phyloP scores from a whole-genome alignment of 2,888 invertebrate genomes.

The Euzophera pinguis region DNA sequence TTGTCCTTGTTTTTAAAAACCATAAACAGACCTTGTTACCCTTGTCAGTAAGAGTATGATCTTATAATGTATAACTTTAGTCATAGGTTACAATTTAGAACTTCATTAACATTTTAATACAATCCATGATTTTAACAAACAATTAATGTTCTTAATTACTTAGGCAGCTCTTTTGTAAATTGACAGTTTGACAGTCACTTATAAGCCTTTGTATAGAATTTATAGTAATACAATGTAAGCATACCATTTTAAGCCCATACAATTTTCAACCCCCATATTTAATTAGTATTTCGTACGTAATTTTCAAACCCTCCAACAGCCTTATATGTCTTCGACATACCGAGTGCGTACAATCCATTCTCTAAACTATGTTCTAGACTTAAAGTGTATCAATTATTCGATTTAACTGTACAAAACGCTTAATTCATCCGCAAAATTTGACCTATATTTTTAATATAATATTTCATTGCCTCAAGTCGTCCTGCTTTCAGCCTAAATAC shows the following conservation, averaged over 20 bases:
- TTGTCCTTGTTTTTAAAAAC: no score
- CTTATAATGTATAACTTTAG: no score
- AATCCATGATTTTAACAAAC: no score
- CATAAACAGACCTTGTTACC: no score
- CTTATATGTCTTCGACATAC: slow-evolving; percentile 24
- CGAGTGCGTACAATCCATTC: slow-evolving; percentile 44
- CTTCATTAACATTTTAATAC: no score
- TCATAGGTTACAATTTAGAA: no score
- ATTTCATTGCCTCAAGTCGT: slow-evolving; percentile 38
- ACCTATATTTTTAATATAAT: slow-evolving; percentile 55
- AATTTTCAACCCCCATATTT: no score
- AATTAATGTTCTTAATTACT: background rate
- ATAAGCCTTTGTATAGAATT: background rate
- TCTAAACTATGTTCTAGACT: slow-evolving; percentile 62
- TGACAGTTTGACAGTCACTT: background rate
- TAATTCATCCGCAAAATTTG: slow-evolving; percentile 68
- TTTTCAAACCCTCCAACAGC: no score
- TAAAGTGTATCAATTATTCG: slow-evolving; percentile 60
- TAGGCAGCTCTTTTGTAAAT: background rate
- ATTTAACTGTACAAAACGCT: slow-evolving; percentile 76
- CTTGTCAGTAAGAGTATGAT: no score
- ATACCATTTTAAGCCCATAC: no score
- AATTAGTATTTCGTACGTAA: no score
- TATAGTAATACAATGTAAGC: no score
- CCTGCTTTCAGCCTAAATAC: slow-evolving; percentile 69